Base-by-base conservation (phyloP, 2,113 vertebrate species). In the Muntiacus reevesi region DNA sequence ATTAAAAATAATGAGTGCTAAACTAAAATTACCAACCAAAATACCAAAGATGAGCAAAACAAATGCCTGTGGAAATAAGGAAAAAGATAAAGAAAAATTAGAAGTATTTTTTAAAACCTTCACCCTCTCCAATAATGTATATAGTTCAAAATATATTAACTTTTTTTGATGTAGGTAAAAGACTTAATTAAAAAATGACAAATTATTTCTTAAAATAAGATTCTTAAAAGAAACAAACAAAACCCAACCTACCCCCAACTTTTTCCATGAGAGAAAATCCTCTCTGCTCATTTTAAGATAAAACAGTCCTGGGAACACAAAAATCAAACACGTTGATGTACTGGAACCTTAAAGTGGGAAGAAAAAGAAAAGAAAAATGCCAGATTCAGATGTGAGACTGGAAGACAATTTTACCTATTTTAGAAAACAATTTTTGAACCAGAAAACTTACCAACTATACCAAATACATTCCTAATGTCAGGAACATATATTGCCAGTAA, bases 401-500 rank as follows among this genome's bases (percentile, higher is more conserved):
- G n/a, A 36, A 13, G 17, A 89, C 9, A 93, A 59, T 47, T 93
- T 97, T 21, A 92, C 74, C 81, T 13, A 55, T 54, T 50, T 81
- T 33, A 89, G 85, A 40, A 91, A 1, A 17, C 14, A 25, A 30
- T 74, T 96, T 98, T 96, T n/a, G 15, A 79, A 95, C 96, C 5
- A 94, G 87, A 82, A 90, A 76, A 99, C 99, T 98, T 98, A 99
- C 99, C 99, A 79, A 99, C 98, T 4, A 99, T 97, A 98, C 99
- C 99, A 98, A 99, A 99, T 1, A 99, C 98, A 50, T 99, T 99
- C 94, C 98, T 99, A 97, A 99, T 99, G 98, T 99, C 99, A 27
- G 99, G 99, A 93, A 99, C 99, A 11, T 99, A 99, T 97, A 99
- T 98, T 36, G 99, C 99, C 91, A 99, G 97, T 94, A 99, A 96